phyloP scores from a whole-genome alignment of 1,140 invertebrate genomes.

The Charaxes varanes region DNA sequence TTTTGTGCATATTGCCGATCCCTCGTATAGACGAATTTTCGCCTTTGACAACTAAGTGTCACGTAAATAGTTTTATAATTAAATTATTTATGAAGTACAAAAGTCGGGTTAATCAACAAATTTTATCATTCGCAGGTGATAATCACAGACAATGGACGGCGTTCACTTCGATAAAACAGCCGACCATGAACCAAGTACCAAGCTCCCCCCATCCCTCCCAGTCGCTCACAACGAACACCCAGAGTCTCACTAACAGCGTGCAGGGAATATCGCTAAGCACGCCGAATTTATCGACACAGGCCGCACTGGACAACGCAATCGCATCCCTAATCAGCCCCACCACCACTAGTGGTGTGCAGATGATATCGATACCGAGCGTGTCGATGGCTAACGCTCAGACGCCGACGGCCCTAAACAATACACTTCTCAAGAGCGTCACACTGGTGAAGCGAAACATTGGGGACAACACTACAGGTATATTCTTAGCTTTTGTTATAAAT shows the following conservation, averaged over 20 bases:
- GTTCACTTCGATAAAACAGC: slow-evolving; percentile 44
- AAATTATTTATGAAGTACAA: neutral
- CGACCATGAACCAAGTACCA: slow-evolving; percentile 33
- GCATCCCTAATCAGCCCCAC: slow-evolving; percentile 59
- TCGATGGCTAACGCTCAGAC: slow-evolving; percentile 22
- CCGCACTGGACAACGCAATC: slow-evolving; percentile 51
- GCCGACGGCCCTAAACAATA: slow-evolving; percentile 32
- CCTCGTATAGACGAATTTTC: no score
- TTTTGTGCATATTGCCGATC: no score
- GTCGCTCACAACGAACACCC: slow-evolving; percentile 28
- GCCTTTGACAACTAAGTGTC: no score
- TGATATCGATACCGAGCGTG: slow-evolving; percentile 28
- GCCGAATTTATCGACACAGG: slow-evolving; percentile 45
- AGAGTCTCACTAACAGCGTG: slow-evolving; percentile 51
- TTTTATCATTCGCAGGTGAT: slow-evolving; percentile 33
- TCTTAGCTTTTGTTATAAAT: neutral
- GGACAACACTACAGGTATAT: slow-evolving; percentile 45
- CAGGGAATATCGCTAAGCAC: slow-evolving; percentile 53
- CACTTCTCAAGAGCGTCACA: slow-evolving; percentile 51
- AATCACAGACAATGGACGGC: slow-evolving; percentile 56
- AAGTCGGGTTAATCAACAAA: neutral
- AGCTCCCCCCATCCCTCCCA: slow-evolving; percentile 40
- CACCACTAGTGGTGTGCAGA: slow-evolving; percentile 42
- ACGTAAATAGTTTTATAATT: no score
- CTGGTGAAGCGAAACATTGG: slow-evolving; percentile 50